Base-by-base conservation (phyloP, 2,113 vertebrate genomes). In the Syrrhaptes paradoxus region DNA sequence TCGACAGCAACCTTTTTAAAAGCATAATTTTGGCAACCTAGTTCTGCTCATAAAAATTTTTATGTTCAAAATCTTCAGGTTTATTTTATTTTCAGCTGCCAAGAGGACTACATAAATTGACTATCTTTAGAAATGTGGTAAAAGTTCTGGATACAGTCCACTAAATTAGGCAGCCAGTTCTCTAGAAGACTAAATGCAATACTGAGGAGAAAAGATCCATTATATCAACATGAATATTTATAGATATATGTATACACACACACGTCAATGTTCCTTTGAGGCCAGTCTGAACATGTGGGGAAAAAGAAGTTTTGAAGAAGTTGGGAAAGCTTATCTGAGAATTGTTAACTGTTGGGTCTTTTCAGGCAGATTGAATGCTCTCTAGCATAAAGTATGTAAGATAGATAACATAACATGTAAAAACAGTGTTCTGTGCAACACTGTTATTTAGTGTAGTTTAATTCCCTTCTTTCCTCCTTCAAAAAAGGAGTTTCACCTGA, bases 1-100 rank as follows among this genome's bases (percentile, higher is more conserved):
- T 96, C 84, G 96, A 93, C 54, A 90, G 41, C 48, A 95, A 36
- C 26, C 24, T 92, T 92, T 95, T 90, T 59, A 91, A 87, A 97
- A 94, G 26, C 66, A 43, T 89, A 17, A 76, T 75, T 79, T 85
- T 87, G 76, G 59, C 66, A 82, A 72, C 29, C 1, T 57, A 10
- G 10, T 90, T 92, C 54, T 79, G 22, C 58, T 83, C 52, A 76
- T 82, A 29, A 62, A 71, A 38, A 12, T 25, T n/a, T 62, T 76
- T 71, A 19, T 61, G 54, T 61, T 94, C 73, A 36, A 86, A 20
- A 63, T 83, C 15, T 74, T 85, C 66, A 51, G 9, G 10, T 89
- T 75, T 62, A 76, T 58, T 85, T 77, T 95, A 32, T 84, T 95
- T 92, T 92, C 43, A 76, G 68, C 71, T 95, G 38, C 83, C 71